Percentiles rank a stretch among this genome's conserved stretches.
Conservation (phyloP, 2,113 vertebrate genomes). For the Oophaga pumilio region DNA sequence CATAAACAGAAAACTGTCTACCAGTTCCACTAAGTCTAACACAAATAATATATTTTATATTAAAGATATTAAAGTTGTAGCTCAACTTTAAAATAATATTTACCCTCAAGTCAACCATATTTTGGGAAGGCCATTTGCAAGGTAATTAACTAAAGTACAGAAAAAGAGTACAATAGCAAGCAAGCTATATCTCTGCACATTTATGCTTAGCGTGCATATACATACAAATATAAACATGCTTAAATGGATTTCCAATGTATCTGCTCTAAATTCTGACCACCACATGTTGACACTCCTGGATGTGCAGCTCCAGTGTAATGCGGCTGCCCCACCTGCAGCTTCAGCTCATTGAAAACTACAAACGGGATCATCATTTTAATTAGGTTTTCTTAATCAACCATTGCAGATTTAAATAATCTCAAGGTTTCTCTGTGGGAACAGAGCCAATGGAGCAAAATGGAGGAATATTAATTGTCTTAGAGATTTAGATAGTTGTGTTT, state of each 20-base stretch:
- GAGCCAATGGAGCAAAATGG: constrained; percentile 47
- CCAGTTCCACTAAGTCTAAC: too few species aligned
- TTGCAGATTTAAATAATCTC: constrained; percentile 54
- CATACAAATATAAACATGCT: background rate
- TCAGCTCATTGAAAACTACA: constrained; percentile 39
- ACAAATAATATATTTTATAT: too few species aligned
- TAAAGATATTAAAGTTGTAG: too few species aligned
- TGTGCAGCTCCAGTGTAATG: constrained; percentile 1
- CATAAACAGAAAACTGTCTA: too few species aligned
- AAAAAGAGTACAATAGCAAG: background rate
- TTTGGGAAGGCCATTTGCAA: background rate
- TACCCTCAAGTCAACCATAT: background rate
- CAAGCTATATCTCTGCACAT: too few species aligned
- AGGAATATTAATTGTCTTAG: constrained; percentile 52
- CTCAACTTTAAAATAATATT: background rate
- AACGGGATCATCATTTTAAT: constrained; percentile 53
- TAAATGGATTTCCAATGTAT: background rate
- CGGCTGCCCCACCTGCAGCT: constrained; percentile 45
- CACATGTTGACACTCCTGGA: background rate
- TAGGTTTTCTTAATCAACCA: constrained; percentile 54
- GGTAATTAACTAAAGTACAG: background rate
- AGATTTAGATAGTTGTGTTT: constrained; percentile 21
- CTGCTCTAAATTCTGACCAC: background rate
- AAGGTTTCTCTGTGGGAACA: constrained; percentile 54
- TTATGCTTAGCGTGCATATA: background rate